Evolutionary conservation across 1,140 invertebrate genomes (phyloP).

Genomic region (Proctacanthus coquilletti): DNA sequence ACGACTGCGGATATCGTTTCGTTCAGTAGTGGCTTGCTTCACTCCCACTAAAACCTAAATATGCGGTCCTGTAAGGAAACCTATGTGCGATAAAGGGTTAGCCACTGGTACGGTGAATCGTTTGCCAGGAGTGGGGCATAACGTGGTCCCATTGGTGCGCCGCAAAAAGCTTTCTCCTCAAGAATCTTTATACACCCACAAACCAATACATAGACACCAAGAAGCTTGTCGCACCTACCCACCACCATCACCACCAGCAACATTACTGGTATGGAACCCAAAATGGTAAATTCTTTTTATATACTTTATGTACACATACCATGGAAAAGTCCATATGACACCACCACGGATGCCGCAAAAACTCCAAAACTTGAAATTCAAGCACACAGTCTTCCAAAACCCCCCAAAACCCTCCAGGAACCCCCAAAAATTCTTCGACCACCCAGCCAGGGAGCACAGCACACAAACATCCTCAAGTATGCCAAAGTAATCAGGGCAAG

Average conservation of each 20-base stretch:
- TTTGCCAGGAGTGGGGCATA: slow-evolving; percentile 22
- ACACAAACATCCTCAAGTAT: no score
- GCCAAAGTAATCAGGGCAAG: background rate
- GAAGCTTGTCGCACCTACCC: no score
- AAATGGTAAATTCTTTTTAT: no score
- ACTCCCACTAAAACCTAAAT: slow-evolving; percentile 27
- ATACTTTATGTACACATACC: background rate
- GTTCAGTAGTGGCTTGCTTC: slow-evolving; percentile 10
- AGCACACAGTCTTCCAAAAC: background rate
- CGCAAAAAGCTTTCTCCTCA: slow-evolving; percentile 27
- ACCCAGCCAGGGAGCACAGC: no score
- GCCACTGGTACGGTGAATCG: slow-evolving; percentile 25
- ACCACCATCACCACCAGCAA: no score
- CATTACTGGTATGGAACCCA: no score
- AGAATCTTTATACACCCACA: background rate
- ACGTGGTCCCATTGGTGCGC: slow-evolving; percentile 31
- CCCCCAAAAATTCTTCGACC: no score
- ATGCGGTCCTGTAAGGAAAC: slow-evolving; percentile 32
- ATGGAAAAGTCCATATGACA: background rate
- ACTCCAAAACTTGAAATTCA: slow-evolving; percentile 1
- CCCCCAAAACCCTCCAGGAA: no score
- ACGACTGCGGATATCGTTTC: slow-evolving; percentile 4
- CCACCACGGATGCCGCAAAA: background rate
- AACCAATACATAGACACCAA: background rate
- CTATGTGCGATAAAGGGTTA: slow-evolving; percentile 32